phyloP scores from a whole-genome alignment of 2,888 invertebrate species.

The Dusona sp. region DNA sequence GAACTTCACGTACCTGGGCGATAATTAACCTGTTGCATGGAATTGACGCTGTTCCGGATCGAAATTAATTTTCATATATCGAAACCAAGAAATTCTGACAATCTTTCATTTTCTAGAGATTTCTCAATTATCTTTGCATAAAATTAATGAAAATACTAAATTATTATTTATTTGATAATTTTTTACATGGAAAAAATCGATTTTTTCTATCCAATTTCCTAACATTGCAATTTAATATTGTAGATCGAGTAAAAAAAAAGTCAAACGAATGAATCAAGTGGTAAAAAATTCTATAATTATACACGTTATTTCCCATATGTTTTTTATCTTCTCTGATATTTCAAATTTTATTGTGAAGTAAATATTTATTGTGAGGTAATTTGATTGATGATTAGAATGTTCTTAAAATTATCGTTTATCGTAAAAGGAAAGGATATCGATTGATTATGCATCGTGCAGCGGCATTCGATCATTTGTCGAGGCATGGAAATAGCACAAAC shows the following conservation, averaged over 20 bases:
- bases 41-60: conserved; percentile 60
- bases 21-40: conserved; percentile 12
- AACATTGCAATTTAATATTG: not conserved
- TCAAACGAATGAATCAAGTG: no score
- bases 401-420: not conserved
- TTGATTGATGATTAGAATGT: not conserved
- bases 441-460: not conserved
- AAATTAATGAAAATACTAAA: not conserved
- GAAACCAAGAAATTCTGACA: not conserved
- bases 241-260: no score
- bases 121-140: not conserved
- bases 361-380: not conserved
- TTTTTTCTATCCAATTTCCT: not conserved
- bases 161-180: no score
- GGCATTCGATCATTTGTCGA: not conserved
- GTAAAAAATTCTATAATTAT: no score
- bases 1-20: conserved; percentile 77
- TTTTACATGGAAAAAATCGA: not conserved
- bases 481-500: not conserved
- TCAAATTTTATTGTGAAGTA: not conserved
- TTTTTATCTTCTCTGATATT: not conserved
- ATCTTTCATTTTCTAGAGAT: not conserved
- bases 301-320: not conserved
- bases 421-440: not conserved
- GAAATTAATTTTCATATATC: conserved; percentile 58